phyloP scores from a whole-genome alignment of 2,113 vertebrate genomes.

The Beaufortia kweichowensis region DNA sequence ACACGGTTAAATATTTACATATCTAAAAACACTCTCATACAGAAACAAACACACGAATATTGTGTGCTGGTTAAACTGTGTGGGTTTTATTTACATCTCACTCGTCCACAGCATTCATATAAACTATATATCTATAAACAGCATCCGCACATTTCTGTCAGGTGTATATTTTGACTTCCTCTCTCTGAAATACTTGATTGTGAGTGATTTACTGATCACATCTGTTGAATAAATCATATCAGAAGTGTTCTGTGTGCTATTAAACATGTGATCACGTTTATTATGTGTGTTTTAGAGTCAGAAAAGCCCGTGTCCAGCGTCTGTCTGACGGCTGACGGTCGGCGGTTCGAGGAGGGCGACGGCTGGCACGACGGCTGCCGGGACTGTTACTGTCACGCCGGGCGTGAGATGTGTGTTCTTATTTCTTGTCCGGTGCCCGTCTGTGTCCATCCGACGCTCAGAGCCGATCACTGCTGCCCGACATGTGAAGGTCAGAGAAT shows the following conservation, averaged over 20 bases:
- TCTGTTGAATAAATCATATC: too few species aligned
- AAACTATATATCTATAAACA: too few species aligned
- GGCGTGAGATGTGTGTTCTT: conserved; percentile 80
- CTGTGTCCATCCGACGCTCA: conserved; percentile 73
- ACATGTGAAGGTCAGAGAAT: conserved; percentile 76
- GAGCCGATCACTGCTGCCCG: conserved; percentile 76
- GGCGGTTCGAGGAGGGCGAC: conserved; percentile 70
- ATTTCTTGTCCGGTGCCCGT: conserved; percentile 76
- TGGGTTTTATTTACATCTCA: too few species aligned
- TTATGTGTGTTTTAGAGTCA: not conserved
- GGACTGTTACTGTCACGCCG: conserved; percentile 77
- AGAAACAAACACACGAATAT: too few species aligned
- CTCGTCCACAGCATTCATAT: too few species aligned
- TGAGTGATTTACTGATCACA: too few species aligned
- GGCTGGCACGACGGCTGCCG: conserved; percentile 80
- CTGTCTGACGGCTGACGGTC: conserved; percentile 73
- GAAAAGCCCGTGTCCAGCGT: conserved; percentile 36
- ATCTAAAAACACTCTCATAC: not conserved
- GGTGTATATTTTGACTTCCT: too few species aligned
- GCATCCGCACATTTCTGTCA: too few species aligned
- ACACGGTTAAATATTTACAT: conserved; percentile 42
- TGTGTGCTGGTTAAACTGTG: too few species aligned
- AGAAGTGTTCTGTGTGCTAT: too few species aligned
- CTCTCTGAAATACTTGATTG: too few species aligned
- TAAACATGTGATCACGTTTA: too few species aligned